Percentiles rank a stretch among this genome's conserved stretches.
These are phyloP conservation scores for Diorhabda elongata DNA, from an alignment of 1,140 invertebrate genomes.

Conservation along the genomic window DNA sequence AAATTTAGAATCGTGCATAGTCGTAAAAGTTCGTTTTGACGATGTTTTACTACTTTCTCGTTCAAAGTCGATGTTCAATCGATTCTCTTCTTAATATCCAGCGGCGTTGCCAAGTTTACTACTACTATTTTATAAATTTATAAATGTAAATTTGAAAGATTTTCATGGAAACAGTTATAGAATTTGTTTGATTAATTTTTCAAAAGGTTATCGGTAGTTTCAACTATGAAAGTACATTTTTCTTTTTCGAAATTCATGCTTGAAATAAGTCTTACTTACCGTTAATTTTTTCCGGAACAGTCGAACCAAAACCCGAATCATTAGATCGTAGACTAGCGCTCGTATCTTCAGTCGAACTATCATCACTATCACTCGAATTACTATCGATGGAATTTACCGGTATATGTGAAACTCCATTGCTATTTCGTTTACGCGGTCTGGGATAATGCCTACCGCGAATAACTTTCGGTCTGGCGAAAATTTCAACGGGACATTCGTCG, in stretches of 20 bases:
- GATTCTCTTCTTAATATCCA: too few species aligned
- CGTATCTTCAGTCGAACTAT: slow-evolving; percentile 35
- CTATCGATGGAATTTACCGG: slow-evolving; percentile 12
- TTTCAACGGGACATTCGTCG: slow-evolving; percentile 41
- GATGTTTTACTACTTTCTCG: too few species aligned
- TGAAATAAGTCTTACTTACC: slow-evolving; percentile 31
- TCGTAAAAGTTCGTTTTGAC: too few species aligned
- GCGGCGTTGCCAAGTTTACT: too few species aligned
- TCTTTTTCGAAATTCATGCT: too few species aligned
- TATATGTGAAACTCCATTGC: neutral
- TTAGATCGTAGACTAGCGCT: slow-evolving; percentile 54
- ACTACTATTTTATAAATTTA: too few species aligned
- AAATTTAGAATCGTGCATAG: too few species aligned
- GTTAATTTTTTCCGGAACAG: slow-evolving; percentile 45
- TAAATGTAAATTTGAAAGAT: neutral
- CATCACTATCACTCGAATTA: slow-evolving; percentile 18
- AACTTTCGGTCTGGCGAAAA: slow-evolving; percentile 43
- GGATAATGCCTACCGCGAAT: slow-evolving; percentile 43
- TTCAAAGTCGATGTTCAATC: too few species aligned
- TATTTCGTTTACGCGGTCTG: slow-evolving; percentile 22
- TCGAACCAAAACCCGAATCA: slow-evolving; percentile 59
- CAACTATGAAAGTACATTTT: too few species aligned
- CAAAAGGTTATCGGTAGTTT: neutral
- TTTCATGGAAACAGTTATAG: neutral
- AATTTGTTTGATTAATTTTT: neutral